A percentile compares a stretch with the other conserved stretches of the same genome.
phyloP scores from a whole-genome alignment of 2,797 vertebrate genomes.

The Thripadectes ignobilis region DNA sequence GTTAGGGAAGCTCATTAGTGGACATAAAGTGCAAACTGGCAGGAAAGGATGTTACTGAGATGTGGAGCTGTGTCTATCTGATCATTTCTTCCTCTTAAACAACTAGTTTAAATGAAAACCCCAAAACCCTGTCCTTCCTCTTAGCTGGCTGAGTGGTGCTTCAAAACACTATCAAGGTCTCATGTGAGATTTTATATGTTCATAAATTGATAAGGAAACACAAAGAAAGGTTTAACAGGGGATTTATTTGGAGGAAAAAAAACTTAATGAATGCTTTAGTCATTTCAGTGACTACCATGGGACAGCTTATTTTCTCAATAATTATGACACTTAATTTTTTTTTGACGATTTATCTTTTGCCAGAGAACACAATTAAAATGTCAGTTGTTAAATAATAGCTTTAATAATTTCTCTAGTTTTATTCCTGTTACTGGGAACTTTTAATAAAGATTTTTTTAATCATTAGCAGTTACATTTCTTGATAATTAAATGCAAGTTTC shows the following conservation, averaged over 20 bases:
- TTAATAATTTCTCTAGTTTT: conserved; percentile 56
- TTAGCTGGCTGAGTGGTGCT: neutral
- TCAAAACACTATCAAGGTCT: neutral
- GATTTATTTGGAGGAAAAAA: neutral
- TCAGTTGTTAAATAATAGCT: conserved; percentile 60
- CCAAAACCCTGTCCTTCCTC: neutral
- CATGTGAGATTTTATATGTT: neutral
- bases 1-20: neutral
- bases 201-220: neutral
- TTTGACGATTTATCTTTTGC: conserved; percentile 63
- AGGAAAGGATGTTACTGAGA: neutral
- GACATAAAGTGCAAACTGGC: neutral
- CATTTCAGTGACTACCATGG: conserved; percentile 30
- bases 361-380: conserved; percentile 65
- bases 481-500: conserved; percentile 68
- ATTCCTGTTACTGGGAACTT: conserved; percentile 30
- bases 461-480: conserved; percentile 60
- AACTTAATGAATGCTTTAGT: conserved; percentile 23
- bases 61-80: neutral
- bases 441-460: conserved; percentile 59
- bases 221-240: neutral
- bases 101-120: neutral
- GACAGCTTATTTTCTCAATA: conserved; percentile 56
- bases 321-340: neutral
- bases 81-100: neutral